These are phyloP conservation scores for Trachythela sp. DNA, from an alignment of 64 coral and sea anemone species.

Conservation along the genomic window DNA sequence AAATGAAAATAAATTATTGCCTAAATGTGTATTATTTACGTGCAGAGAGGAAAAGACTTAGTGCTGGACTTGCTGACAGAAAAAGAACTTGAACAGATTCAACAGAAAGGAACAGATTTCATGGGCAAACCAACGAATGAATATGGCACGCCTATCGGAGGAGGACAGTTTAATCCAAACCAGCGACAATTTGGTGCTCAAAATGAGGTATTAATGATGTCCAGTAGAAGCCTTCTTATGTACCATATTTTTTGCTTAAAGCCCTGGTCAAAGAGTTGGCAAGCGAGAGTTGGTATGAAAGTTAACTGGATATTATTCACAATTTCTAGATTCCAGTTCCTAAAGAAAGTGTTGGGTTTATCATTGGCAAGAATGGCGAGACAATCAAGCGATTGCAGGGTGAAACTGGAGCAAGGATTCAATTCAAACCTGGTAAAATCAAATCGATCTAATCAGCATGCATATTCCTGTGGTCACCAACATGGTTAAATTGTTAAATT, in stretches of 20 bases:
- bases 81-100: conserved; percentile 79
- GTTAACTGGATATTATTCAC: too few relatives aligned
- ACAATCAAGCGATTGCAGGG: conserved; percentile 97
- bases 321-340: conserved; percentile 81
- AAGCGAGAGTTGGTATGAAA: too few relatives aligned
- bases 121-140: conserved; percentile 9
- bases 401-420: conserved; percentile 72
- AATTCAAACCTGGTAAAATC: conserved; percentile 60
- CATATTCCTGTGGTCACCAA: background rate
- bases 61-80: conserved; percentile 90
- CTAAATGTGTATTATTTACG: background rate
- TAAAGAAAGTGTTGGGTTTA: conserved; percentile 88
- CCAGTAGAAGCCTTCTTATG: background rate
- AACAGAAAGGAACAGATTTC: background rate
- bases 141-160: conserved; percentile 8
- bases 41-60: conserved; percentile 69
- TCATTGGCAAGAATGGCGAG: conserved; percentile 94
- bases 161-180: background rate
- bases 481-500: background rate
- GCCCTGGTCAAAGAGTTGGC: too few relatives aligned
- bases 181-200: background rate
- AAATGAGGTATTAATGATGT: background rate
- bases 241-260: too few relatives aligned
- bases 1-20: too few relatives aligned
- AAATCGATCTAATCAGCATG: background rate